Percentiles rank a stretch among this genome's conserved stretches.
phyloP scores from a whole-genome alignment of 2,113 vertebrate genomes.

The Hiodon alosoides region DNA sequence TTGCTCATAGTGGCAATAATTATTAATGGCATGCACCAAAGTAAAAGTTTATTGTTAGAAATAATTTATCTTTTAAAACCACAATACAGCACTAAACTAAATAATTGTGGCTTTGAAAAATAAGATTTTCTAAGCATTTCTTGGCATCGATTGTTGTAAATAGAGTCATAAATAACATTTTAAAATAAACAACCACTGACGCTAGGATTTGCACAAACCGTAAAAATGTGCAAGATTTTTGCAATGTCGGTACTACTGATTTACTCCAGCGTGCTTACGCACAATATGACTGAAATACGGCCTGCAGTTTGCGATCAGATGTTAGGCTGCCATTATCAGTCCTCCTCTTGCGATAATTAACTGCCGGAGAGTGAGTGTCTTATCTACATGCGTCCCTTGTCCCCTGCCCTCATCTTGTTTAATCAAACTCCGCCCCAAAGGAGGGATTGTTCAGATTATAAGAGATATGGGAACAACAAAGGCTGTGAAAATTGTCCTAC shows the following conservation, averaged over 20 bases:
- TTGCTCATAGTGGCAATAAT: too few species aligned
- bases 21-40: too few species aligned
- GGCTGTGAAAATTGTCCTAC: too few species aligned
- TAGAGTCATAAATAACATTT: neutral
- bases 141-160: too few species aligned
- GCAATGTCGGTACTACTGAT: slow-evolving; percentile 20
- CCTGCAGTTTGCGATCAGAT: slow-evolving; percentile 50
- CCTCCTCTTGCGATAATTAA: slow-evolving; percentile 39
- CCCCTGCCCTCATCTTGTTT: slow-evolving; percentile 47
- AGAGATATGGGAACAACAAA: neutral
- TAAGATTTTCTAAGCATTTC: too few species aligned
- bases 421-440: slow-evolving; percentile 22
- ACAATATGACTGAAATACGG: slow-evolving; percentile 47
- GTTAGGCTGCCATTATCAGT: slow-evolving; percentile 43
- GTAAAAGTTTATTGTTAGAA: too few species aligned
- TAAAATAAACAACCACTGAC: neutral
- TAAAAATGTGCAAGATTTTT: neutral
- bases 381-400: slow-evolving; percentile 33
- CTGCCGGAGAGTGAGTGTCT: slow-evolving; percentile 35
- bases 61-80: too few species aligned
- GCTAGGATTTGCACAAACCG: neutral
- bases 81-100: too few species aligned
- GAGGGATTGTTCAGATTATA: slow-evolving; percentile 36
- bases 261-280: slow-evolving; percentile 42
- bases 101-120: too few species aligned